Conservation (phyloP, 2,797 vertebrate genomes). For the Ataeniobius toweri region DNA sequence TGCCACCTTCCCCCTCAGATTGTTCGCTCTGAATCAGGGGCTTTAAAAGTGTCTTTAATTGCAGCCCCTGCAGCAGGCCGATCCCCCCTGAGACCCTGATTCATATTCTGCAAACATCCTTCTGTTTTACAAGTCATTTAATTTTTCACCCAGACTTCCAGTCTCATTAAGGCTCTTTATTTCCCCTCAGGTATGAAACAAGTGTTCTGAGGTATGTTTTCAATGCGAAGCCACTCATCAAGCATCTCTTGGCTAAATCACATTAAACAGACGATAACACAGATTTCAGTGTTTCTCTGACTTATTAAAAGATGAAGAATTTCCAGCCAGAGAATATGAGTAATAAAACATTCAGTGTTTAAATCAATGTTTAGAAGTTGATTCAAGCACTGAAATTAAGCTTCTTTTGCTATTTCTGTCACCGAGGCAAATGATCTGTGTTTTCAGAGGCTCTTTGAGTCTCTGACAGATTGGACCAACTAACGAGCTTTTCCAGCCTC, state of each 20-base stretch:
- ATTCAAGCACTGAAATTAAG: not conserved
- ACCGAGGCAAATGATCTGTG: not conserved
- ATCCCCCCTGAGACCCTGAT: constrained; percentile 17
- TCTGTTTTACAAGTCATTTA: constrained; percentile 32
- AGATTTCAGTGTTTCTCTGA: not conserved
- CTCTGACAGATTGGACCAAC: not conserved
- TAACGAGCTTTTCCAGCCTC: not conserved
- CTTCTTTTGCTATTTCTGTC: constrained; percentile 3
- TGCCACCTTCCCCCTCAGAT: not conserved
- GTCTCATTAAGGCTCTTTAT: constrained; percentile 21
- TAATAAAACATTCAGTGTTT: not conserved
- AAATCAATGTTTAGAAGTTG: not conserved
- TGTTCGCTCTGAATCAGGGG: constrained; percentile 25
- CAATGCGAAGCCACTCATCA: not conserved
- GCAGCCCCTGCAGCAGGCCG: constrained; percentile 13
- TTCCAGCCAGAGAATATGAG: not conserved
- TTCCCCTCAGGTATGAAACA: constrained; percentile 20
- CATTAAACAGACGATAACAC: constrained; percentile 13
- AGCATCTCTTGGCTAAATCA: constrained; percentile 1
- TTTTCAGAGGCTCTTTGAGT: not conserved
- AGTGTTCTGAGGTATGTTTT: not conserved
- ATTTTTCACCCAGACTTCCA: constrained; percentile 34
- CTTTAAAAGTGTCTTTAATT: constrained; percentile 26
- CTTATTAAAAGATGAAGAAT: constrained; percentile 5
- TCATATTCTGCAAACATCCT: constrained; percentile 34